A percentile compares a stretch with the other conserved stretches of the same genome.
Conservation (phyloP, 2,797 vertebrate species). For the Chelmon rostratus region DNA sequence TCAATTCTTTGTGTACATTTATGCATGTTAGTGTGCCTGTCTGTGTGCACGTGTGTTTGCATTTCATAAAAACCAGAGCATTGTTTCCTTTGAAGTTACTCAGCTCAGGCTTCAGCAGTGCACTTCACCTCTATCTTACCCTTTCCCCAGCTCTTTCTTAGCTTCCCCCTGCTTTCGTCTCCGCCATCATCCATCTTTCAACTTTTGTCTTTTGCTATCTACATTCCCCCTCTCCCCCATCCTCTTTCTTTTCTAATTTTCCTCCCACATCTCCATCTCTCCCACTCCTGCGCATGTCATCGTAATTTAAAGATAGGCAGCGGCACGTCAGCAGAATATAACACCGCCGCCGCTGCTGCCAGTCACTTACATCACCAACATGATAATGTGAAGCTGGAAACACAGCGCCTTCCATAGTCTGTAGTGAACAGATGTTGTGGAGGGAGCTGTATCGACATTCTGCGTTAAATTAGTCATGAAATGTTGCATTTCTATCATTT, state of each 20-base stretch:
- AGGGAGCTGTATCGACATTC: background rate
- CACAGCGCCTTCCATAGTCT: background rate
- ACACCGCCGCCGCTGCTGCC: constrained; percentile 10
- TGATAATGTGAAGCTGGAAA: constrained; percentile 33
- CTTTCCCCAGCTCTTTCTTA: background rate
- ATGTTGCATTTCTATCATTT: background rate
- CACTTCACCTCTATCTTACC: constrained; percentile 21
- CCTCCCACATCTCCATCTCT: constrained; percentile 49
- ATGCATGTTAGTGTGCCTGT: constrained; percentile 18
- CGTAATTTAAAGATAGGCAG: constrained; percentile 62
- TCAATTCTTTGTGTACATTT: constrained; percentile 26
- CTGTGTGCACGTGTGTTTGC: constrained; percentile 23
- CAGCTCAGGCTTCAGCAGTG: constrained; percentile 33
- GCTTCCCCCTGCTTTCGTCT: constrained; percentile 41
- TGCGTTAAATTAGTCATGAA: constrained; percentile 13
- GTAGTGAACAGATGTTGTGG: constrained; percentile 40
- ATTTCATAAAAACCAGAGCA: constrained; percentile 32
- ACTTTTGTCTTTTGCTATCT: constrained; percentile 19
- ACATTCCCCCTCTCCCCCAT: background rate
- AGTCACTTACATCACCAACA: constrained; percentile 39
- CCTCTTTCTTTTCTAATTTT: constrained; percentile 9
- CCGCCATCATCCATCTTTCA: constrained; percentile 38
- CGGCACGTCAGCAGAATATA: constrained; percentile 38
- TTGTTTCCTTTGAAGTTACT: constrained; percentile 46
- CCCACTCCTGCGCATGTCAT: constrained; percentile 44